A percentile compares a stretch with the other conserved stretches of the same genome.
These are phyloP conservation scores for Amphilophus citrinellus DNA, from an alignment of 2,113 vertebrate genomes.

Conservation along the genomic window DNA sequence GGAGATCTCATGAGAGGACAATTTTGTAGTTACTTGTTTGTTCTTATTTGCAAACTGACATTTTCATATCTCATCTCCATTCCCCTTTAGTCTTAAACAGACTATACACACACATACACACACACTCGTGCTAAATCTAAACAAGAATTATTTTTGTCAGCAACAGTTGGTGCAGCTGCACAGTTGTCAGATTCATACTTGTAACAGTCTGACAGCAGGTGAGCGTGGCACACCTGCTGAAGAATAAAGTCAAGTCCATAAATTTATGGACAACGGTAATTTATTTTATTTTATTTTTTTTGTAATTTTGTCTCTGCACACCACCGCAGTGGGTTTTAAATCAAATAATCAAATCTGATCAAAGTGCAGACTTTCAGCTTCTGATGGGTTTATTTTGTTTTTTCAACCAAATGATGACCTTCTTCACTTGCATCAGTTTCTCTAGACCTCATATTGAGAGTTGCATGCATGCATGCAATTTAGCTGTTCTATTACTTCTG, in stretches of 20 bases:
- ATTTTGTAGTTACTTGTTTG: background rate
- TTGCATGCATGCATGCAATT: too few species aligned
- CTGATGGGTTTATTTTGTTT: too few species aligned
- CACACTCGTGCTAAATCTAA: background rate
- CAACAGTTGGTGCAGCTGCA: constrained; percentile 8
- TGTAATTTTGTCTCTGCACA: accelerated
- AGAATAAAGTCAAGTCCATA: background rate
- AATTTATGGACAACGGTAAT: background rate
- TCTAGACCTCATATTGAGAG: too few species aligned
- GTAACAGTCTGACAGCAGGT: background rate
- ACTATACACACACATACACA: background rate
- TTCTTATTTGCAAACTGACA: constrained; percentile 12
- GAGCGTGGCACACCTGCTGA: background rate
- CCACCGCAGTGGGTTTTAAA: accelerated
- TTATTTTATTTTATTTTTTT: background rate
- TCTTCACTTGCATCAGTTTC: too few species aligned
- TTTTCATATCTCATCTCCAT: background rate
- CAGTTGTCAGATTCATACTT: background rate
- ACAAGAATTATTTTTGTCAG: background rate
- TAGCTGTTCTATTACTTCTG: too few species aligned
- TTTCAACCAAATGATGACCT: too few species aligned
- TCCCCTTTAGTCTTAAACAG: background rate
- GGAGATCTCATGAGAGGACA: background rate
- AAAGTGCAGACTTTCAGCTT: background rate
- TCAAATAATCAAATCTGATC: background rate